phyloP scores from a whole-genome alignment of 2,888 invertebrate genomes.

The Prosapia bicincta region DNA sequence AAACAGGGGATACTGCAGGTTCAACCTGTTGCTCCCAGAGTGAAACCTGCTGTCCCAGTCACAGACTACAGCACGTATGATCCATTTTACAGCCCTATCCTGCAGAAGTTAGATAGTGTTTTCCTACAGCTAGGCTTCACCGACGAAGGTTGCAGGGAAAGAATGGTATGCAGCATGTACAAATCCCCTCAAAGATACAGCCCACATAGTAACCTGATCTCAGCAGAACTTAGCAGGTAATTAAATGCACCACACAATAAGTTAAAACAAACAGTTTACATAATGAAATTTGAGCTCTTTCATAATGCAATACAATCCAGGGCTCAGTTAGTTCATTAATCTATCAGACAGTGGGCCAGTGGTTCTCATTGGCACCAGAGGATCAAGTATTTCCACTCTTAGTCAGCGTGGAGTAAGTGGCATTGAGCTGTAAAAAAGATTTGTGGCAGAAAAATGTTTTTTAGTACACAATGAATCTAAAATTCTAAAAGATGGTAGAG shows the following conservation, averaged over 20 bases:
- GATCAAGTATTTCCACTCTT: no score
- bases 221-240: conserved; percentile 84
- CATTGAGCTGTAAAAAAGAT: no score
- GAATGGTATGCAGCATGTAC: conserved; percentile 81
- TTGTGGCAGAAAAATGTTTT: no score
- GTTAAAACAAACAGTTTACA: no score
- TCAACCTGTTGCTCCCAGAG: conserved; percentile 21
- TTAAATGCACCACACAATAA: neutral
- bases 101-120: conserved; percentile 71
- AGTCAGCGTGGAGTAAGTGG: no score
- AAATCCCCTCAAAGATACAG: conserved; percentile 76
- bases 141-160: conserved; percentile 71
- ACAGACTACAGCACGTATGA: conserved; percentile 61
- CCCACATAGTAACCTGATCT: conserved; percentile 82
- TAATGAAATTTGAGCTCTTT: no score
- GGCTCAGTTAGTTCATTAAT: no score
- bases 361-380: conserved; percentile 14
- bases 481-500: no score
- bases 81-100: conserved; percentile 80
- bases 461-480: no score
- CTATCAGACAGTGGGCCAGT: no score
- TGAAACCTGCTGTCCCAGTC: neutral
- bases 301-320: no score
- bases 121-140: conserved; percentile 66
- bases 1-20: neutral